Evolutionary conservation across 2,888 invertebrate genomes (phyloP).

Genomic region (Yponomeuta evonymella): DNA sequence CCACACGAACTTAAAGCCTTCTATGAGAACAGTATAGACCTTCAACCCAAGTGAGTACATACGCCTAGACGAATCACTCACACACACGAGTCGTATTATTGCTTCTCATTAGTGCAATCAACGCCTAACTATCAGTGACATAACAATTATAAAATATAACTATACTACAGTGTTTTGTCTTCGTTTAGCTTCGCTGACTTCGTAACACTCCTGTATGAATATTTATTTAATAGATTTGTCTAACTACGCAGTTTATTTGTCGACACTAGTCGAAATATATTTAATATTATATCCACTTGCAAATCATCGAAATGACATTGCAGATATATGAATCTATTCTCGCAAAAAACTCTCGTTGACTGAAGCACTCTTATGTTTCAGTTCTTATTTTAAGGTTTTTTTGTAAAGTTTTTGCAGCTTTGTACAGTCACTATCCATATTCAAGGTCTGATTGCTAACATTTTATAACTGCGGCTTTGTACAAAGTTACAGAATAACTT

Average conservation of each 20-base stretch:
- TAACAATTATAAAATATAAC: neutral
- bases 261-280: neutral
- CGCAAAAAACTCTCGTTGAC: neutral
- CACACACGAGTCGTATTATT: neutral
- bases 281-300: neutral
- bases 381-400: conserved; percentile 14
- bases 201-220: neutral
- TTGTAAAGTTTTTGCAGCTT: conserved; percentile 2
- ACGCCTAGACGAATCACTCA: neutral
- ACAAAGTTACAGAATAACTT: neutral
- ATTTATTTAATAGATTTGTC: neutral
- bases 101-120: conserved; percentile 4
- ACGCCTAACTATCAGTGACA: conserved; percentile 2
- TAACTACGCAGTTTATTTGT: neutral
- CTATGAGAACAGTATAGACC: conserved; percentile 95
- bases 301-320: neutral
- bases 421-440: conserved; percentile 29
- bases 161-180: neutral
- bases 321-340: neutral
- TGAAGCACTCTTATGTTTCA: conserved; percentile 9
- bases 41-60: conserved; percentile 88
- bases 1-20: conserved; percentile 97
- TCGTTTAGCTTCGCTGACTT: neutral
- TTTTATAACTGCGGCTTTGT: neutral
- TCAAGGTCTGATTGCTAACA: conserved; percentile 33